Percentiles rank a stretch among this genome's conserved stretches.
phyloP scores from a whole-genome alignment of 2,113 vertebrate species.

The Lophotis ruficrista region DNA sequence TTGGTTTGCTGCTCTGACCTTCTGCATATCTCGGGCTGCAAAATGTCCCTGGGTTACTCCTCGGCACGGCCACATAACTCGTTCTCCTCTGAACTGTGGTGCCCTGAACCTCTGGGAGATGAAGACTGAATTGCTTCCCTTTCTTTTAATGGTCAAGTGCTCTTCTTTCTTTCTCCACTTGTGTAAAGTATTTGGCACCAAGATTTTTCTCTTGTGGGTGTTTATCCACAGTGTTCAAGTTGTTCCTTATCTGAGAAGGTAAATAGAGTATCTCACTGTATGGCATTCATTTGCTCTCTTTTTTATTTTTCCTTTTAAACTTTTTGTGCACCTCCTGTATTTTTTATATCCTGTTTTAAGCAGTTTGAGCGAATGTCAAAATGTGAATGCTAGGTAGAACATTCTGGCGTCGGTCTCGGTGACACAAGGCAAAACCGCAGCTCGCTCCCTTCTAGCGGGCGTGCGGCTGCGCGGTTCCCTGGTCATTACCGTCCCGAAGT shows the following conservation, averaged over 20 bases:
- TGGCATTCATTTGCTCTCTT: not conserved
- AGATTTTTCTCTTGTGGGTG: not conserved
- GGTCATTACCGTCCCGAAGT: fast-evolving
- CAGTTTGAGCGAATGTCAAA: not conserved
- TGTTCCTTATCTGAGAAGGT: not conserved
- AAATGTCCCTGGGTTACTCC: not conserved
- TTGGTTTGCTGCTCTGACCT: not conserved
- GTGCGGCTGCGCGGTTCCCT: too few species aligned
- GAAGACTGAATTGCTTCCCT: not conserved
- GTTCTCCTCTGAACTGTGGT: not conserved
- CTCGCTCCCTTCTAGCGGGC: too few species aligned
- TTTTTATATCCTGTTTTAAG: not conserved
- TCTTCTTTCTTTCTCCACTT: not conserved
- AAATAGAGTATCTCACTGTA: not conserved
- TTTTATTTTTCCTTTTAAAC: not conserved
- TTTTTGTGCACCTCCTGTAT: not conserved
- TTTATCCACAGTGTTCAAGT: not conserved
- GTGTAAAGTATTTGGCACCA: not conserved
- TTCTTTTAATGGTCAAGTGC: not conserved
- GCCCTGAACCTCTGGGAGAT: not conserved
- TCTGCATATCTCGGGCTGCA: fast-evolving
- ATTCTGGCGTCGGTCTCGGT: not conserved
- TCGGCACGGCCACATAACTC: not conserved
- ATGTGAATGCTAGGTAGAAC: not conserved
- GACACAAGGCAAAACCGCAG: fast-evolving